phyloP scores from a whole-genome alignment of 2,113 vertebrate species.

The Lophius piscatorius region DNA sequence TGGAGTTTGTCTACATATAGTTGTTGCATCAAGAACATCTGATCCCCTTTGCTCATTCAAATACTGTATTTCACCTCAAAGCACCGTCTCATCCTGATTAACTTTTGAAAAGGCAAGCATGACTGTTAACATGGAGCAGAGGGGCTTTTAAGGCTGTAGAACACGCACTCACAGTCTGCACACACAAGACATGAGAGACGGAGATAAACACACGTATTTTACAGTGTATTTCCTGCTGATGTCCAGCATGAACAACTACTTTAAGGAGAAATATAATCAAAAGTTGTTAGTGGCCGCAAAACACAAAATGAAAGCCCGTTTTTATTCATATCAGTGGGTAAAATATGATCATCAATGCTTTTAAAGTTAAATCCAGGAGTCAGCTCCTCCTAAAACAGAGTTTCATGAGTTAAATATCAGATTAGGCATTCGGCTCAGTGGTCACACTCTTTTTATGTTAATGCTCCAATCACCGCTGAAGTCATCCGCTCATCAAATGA shows the following conservation, averaged over 20 bases:
- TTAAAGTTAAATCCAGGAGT: too few relatives aligned
- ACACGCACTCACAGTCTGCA: constrained; percentile 14
- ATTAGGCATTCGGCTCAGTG: constrained; percentile 19
- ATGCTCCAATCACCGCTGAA: constrained; percentile 44
- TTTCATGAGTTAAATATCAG: too few relatives aligned
- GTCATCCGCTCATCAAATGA: constrained; percentile 55
- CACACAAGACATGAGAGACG: constrained; percentile 39
- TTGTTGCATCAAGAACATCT: background rate
- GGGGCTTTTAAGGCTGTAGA: constrained; percentile 9
- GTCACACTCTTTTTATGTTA: constrained; percentile 30
- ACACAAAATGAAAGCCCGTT: background rate
- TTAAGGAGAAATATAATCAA: background rate
- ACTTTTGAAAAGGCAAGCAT: constrained; percentile 45
- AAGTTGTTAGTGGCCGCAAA: constrained; percentile 4
- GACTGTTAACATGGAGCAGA: constrained; percentile 59
- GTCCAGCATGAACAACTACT: constrained; percentile 7
- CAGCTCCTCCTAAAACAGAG: too few relatives aligned
- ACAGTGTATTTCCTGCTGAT: constrained; percentile 24
- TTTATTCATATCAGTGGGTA: background rate
- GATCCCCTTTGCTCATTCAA: constrained; percentile 6
- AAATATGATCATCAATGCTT: background rate
- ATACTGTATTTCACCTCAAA: constrained; percentile 39
- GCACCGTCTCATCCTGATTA: constrained; percentile 64
- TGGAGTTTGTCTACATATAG: constrained; percentile 12
- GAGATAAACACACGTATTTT: constrained; percentile 10